These are phyloP conservation scores for Muscicapa striata DNA, from an alignment of 2,797 vertebrate species.

Conservation along the genomic window DNA sequence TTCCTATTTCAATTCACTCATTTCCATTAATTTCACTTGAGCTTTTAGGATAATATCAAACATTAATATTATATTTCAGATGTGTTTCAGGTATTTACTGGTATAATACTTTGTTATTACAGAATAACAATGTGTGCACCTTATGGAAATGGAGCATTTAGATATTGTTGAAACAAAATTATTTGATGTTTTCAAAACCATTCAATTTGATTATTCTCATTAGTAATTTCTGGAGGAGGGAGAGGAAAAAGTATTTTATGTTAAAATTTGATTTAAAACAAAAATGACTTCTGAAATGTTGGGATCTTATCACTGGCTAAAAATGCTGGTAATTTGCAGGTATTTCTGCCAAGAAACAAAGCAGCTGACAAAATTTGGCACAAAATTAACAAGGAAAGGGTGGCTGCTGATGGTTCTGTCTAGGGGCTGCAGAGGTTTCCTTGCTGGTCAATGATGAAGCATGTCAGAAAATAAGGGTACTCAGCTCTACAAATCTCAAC, in stretches of 20 bases:
- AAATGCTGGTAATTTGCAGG: background rate
- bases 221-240: background rate
- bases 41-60: constrained; percentile 1
- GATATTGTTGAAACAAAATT: background rate
- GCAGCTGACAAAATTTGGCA: background rate
- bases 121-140: background rate
- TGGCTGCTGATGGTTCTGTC: background rate
- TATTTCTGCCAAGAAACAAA: background rate
- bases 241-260: background rate
- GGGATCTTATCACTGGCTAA: background rate
- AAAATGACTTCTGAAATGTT: background rate
- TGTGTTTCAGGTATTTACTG: constrained; percentile 8
- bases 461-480: background rate
- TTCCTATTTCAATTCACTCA: background rate
- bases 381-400: background rate
- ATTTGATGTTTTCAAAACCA: background rate
- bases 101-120: background rate
- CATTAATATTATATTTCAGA: background rate
- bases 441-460: background rate
- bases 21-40: constrained; percentile 26
- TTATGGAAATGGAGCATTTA: background rate
- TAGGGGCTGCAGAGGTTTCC: background rate
- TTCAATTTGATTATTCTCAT: background rate
- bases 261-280: background rate
- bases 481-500: background rate